Percentiles rank a stretch among this genome's conserved stretches.
Conservation (phyloP, 2,797 vertebrate genomes). For the Pantherophis vulpinus region DNA sequence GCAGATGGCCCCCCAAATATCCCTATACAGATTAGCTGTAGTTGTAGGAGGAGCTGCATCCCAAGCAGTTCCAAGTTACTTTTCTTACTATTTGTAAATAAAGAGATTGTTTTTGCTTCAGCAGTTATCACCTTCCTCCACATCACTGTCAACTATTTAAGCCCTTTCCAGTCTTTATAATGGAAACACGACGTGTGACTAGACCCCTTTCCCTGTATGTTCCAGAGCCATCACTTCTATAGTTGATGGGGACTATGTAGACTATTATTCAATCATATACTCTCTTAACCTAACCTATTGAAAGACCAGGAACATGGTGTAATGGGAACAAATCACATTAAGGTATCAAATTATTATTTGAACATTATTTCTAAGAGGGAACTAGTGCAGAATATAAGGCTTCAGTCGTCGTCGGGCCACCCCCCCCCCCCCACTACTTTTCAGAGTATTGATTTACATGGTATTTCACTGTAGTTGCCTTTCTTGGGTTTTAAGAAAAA, state of each 20-base stretch:
- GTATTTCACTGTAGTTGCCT: neutral
- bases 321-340: neutral
- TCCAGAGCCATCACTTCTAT: neutral
- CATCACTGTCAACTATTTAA: neutral
- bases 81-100: neutral
- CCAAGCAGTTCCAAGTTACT: neutral
- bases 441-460: neutral
- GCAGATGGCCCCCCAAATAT: too few relatives aligned
- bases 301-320: neutral
- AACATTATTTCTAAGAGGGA: neutral
- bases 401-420: neutral
- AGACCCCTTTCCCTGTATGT: neutral
- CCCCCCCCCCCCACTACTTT: neutral
- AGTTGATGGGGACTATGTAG: neutral
- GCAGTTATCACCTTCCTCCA: neutral
- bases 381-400: neutral
- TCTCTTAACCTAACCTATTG: neutral
- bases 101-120: neutral
- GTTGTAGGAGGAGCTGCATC: conserved; percentile 13
- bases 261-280: neutral
- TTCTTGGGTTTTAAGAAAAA: neutral
- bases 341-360: neutral
- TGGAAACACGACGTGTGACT: neutral
- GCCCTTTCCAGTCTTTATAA: neutral
- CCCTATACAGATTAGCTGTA: neutral